Percentiles rank a stretch among this genome's conserved stretches.
Conservation (phyloP, 2,888 invertebrate genomes). For the Mesorhabditis spiculigera region DNA sequence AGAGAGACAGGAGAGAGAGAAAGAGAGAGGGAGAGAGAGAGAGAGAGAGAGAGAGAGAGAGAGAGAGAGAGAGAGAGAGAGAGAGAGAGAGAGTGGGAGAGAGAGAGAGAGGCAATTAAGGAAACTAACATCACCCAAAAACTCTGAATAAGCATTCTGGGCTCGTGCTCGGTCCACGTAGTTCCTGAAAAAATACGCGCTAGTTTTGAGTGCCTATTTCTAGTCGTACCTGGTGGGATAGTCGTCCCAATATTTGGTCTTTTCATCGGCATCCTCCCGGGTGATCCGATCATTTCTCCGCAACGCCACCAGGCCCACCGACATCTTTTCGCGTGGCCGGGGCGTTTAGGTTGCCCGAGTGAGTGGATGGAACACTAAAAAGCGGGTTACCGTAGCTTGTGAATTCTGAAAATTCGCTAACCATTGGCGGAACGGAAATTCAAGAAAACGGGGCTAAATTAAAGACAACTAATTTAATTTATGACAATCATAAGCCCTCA, state of each 20-base stretch:
- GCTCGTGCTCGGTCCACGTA: constrained; percentile 54
- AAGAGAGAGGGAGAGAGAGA: too few species aligned
- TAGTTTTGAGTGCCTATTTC: background rate
- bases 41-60: too few species aligned
- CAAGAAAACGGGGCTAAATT: background rate
- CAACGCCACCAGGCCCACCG: constrained; percentile 5
- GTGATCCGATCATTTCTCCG: constrained; percentile 24
- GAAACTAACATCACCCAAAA: constrained; percentile 20
- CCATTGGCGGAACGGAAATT: background rate
- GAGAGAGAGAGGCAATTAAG: too few species aligned
- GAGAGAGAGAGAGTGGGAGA: too few species aligned
- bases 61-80: too few species aligned
- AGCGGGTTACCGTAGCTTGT: background rate
- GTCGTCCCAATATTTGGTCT: constrained; percentile 53
- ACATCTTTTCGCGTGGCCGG: background rate
- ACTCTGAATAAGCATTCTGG: constrained; percentile 47
- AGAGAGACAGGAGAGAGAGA: too few species aligned
- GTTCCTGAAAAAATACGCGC: constrained; percentile 26
- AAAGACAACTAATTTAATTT: too few species aligned
- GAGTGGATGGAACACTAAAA: background rate
- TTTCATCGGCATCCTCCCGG: constrained; percentile 51
- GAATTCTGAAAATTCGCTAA: background rate
- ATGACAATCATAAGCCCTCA: background rate
- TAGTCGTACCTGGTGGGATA: constrained; percentile 25
- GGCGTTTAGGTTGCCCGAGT: too few species aligned